phyloP scores from a whole-genome alignment of 2,797 vertebrate genomes.

The Discoglossus pictus region DNA sequence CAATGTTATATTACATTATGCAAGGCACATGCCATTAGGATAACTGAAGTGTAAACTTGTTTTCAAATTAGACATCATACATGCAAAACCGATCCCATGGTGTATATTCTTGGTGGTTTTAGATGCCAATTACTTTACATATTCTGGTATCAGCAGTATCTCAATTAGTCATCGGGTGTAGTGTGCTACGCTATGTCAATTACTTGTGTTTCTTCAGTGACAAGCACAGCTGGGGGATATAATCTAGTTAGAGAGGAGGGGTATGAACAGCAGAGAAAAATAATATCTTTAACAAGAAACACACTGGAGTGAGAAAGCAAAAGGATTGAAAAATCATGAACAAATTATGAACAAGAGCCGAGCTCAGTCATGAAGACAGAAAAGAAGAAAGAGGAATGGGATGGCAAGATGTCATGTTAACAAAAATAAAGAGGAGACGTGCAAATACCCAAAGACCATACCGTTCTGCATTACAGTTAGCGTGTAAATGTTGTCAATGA shows the following conservation, averaged over 20 bases:
- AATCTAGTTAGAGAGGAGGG: conserved; percentile 43
- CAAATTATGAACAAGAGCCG: conserved; percentile 13
- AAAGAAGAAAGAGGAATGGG: not conserved
- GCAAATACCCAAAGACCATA: not conserved
- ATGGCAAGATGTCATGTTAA: not conserved
- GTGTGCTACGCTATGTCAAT: conserved; percentile 36
- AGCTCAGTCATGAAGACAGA: conserved; percentile 3
- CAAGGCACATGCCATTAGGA: conserved; percentile 30
- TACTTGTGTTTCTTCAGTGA: conserved; percentile 35
- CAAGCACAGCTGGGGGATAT: conserved; percentile 47
- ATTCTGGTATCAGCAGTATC: conserved; percentile 49
- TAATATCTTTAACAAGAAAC: conserved; percentile 4
- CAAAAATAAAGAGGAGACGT: conserved; percentile 10
- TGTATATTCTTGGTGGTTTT: conserved; percentile 37
- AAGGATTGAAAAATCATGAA: conserved; percentile 3
- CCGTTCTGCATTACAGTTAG: conserved; percentile 10
- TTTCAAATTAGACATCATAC: conserved; percentile 37
- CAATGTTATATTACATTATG: conserved; percentile 27
- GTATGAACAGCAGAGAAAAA: not conserved
- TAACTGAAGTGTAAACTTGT: conserved; percentile 44
- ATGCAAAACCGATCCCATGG: conserved; percentile 37
- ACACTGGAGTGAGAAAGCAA: conserved; percentile 1
- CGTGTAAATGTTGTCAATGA: conserved; percentile 1
- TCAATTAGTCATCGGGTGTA: conserved; percentile 45
- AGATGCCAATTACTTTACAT: conserved; percentile 45